Evolutionary conservation across 1,140 invertebrate species (phyloP).

Genomic region (Papilio aristodemus): DNA sequence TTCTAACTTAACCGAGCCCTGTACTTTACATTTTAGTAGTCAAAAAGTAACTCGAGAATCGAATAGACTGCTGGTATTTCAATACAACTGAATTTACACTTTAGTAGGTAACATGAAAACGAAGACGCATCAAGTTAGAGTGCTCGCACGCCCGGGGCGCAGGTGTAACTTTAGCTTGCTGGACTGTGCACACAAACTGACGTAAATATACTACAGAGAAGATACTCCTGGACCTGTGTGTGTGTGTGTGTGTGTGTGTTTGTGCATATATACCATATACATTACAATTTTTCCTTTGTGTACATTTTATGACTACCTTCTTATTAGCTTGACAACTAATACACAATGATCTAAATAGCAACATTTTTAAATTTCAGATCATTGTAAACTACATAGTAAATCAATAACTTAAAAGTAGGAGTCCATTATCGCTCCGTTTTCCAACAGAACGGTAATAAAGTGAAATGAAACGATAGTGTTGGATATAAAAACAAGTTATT

Average conservation of each 20-base stretch:
- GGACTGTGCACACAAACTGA: not conserved
- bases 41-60: not conserved
- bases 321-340: too few relatives aligned
- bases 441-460: slow-evolving; percentile 17
- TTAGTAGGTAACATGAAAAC: slow-evolving; percentile 16
- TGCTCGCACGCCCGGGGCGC: slow-evolving; percentile 23
- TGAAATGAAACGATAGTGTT: slow-evolving; percentile 28
- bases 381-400: too few relatives aligned
- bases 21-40: too few relatives aligned
- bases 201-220: not conserved
- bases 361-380: too few relatives aligned
- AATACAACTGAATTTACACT: slow-evolving; percentile 30
- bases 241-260: too few relatives aligned
- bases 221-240: too few relatives aligned
- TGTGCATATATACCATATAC: too few relatives aligned
- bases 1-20: too few relatives aligned
- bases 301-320: too few relatives aligned
- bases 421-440: not conserved
- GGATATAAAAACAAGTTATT: slow-evolving; percentile 53
- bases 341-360: too few relatives aligned
- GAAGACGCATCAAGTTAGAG: slow-evolving; percentile 17
- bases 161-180: slow-evolving; percentile 21
- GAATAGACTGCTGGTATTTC: not conserved
- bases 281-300: too few relatives aligned
- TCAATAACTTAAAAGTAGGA: not conserved